Conservation (phyloP, 1,140 invertebrate genomes). For the Drosophila pruinosa region DNA sequence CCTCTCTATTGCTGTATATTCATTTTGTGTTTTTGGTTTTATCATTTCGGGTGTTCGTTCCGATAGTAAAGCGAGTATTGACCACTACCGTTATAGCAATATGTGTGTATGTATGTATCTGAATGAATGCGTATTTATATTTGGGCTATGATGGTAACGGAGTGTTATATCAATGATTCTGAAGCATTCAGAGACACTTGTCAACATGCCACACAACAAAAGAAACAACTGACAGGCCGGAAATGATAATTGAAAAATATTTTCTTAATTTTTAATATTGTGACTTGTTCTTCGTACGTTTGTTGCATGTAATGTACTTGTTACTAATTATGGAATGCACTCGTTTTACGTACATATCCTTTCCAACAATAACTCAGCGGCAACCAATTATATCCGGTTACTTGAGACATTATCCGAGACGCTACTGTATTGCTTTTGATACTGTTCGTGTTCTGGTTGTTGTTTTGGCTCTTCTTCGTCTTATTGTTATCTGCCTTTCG, state of each 20-base stretch:
- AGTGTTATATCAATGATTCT: slow-evolving; percentile 26
- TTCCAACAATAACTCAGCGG: slow-evolving; percentile 41
- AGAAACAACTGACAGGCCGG: slow-evolving; percentile 52
- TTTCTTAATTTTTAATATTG: slow-evolving; percentile 60
- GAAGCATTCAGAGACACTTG: slow-evolving; percentile 17
- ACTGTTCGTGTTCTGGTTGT: slow-evolving; percentile 8
- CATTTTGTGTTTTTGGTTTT: slow-evolving; percentile 23
- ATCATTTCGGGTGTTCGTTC: slow-evolving; percentile 12
- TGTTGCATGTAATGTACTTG: slow-evolving; percentile 32
- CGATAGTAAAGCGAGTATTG: slow-evolving; percentile 16
- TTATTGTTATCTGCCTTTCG: slow-evolving; percentile 22
- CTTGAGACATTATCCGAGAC: slow-evolving; percentile 57
- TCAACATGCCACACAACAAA: slow-evolving; percentile 7
- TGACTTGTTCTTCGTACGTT: neutral
- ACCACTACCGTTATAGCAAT: slow-evolving; percentile 35
- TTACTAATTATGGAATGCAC: slow-evolving; percentile 79
- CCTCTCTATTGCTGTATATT: slow-evolving; percentile 47
- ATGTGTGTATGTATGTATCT: neutral
- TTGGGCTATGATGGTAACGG: slow-evolving; percentile 25
- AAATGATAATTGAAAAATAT: slow-evolving; percentile 77
- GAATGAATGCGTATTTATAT: neutral
- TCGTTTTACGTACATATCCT: slow-evolving; percentile 66
- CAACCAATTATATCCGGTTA: slow-evolving; percentile 75
- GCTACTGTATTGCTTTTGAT: slow-evolving; percentile 8
- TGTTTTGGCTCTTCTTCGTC: slow-evolving; percentile 11